Conservation (phyloP, 2,888 invertebrate species). For the Rugalucina vietnamica region DNA sequence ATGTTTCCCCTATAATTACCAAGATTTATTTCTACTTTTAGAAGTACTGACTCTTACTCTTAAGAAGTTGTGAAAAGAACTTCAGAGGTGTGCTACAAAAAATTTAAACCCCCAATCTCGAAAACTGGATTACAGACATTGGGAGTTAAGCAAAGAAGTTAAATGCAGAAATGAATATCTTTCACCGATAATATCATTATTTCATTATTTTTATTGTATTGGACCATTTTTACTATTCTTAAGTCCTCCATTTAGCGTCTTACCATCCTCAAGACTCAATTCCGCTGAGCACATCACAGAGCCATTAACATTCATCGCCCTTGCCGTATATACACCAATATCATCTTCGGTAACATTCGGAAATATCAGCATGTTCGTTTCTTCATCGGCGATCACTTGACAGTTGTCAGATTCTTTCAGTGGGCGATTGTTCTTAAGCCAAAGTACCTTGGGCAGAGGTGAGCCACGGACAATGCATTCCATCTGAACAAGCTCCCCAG, state of each 20-base stretch:
- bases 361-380: constrained; percentile 90
- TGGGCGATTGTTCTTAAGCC: constrained; percentile 75
- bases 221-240: neutral
- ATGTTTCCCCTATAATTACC: no score
- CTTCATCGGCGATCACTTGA: constrained; percentile 73
- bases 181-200: no score
- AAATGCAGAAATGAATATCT: no score
- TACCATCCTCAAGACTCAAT: constrained; percentile 86
- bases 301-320: constrained; percentile 84
- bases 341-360: constrained; percentile 96
- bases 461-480: constrained; percentile 76
- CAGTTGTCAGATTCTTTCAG: constrained; percentile 72
- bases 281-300: constrained; percentile 91
- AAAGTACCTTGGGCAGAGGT: constrained; percentile 78
- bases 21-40: no score
- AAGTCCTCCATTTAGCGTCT: constrained; percentile 13
- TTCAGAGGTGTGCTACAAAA: no score
- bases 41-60: no score
- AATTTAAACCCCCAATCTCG: no score
- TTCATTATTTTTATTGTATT: no score
- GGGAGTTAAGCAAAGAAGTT: no score
- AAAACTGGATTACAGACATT: no score
- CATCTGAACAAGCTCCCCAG: constrained; percentile 67
- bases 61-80: no score
- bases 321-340: constrained; percentile 87